A percentile compares a stretch with the other conserved stretches of the same genome.
Conservation (phyloP, 2,888 invertebrate genomes). For the Stomorhina lunata region DNA sequence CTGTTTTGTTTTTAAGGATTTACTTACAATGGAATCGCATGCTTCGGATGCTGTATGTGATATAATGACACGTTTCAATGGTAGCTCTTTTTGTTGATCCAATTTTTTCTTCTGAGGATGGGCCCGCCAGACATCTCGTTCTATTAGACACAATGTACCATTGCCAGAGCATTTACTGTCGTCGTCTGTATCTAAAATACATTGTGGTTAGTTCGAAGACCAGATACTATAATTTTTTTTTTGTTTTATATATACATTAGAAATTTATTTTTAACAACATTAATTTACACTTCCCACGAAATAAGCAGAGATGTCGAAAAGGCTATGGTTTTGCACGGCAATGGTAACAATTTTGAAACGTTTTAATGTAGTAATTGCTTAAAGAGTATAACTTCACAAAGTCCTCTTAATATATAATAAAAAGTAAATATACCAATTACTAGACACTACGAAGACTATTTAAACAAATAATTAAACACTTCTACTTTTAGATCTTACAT, state of each 20-base stretch:
- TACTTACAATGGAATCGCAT: slow-evolving; percentile 81
- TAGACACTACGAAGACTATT: too few species aligned
- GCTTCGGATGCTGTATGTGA: slow-evolving; percentile 84
- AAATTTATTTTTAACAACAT: background rate
- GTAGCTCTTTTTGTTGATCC: slow-evolving; percentile 80
- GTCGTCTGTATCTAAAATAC: slow-evolving; percentile 50
- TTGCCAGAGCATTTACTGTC: slow-evolving; percentile 59
- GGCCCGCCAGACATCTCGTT: slow-evolving; percentile 85
- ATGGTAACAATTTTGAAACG: too few species aligned
- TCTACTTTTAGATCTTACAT: too few species aligned
- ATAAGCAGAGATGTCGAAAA: background rate
- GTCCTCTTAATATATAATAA: too few species aligned
- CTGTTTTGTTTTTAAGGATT: background rate
- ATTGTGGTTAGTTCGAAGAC: slow-evolving; percentile 19
- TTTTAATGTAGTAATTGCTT: too few species aligned
- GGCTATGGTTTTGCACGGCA: background rate
- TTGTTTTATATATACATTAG: background rate
- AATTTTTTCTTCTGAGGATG: slow-evolving; percentile 81
- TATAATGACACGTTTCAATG: slow-evolving; percentile 83
- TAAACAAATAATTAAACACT: too few species aligned
- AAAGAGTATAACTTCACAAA: too few species aligned
- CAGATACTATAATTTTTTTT: background rate
- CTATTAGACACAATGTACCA: slow-evolving; percentile 81
- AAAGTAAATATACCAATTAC: too few species aligned
- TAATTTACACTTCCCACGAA: slow-evolving; percentile 1